Base-by-base conservation (phyloP, 2,888 invertebrate genomes). In the Apodemia zela region DNA sequence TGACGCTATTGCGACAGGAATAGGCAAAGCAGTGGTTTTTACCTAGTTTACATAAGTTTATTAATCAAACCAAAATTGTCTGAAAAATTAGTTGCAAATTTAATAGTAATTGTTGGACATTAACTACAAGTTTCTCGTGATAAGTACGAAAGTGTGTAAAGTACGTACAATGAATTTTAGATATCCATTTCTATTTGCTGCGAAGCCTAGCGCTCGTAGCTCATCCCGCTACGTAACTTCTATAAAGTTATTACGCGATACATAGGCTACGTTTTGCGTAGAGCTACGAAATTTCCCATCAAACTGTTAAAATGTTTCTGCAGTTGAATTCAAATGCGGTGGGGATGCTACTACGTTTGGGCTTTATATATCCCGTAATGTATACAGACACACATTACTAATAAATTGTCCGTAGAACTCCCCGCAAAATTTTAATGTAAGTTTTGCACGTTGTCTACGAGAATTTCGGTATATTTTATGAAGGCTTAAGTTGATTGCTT, bases 311-410 rank as follows among this genome's bases (percentile, higher is more conserved):
- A 13, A 45, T 45, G n/a, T 45, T 45, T 45, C 42, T 45, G n/a
- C 42, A 45, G 42, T 45, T 45, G n/a, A 45, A 45, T 45, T 45
- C 17, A 47, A 45, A 45, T 45, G 45, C n/a, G n/a, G 45, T n/a
- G n/a, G n/a, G n/a, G 7, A n/a, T 45, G n/a, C 45, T n/a, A 17
- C n/a, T 17, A n/a, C 17, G n/a, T 42, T 42, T 42, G 42, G 42
- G 13, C 45, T 17, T n/a, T 17, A 47, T 47, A 8, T 47, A 47
- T 17, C 45, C n/a, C n/a, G 17, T 6, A n/a, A 47, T 2, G 45
- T 47, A 47, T 7, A 17, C 45, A 17, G 7, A 8, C 17, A 47
- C n/a, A 17, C 45, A 47, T 47, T 17, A 17, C n/a, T 47, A 8
- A 47, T 17, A 17, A 47, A n/a, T 47, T 42, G 42, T 42, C 15